Conservation (phyloP, 2,888 invertebrate genomes). For the Eumacrocentrus americanus region DNA sequence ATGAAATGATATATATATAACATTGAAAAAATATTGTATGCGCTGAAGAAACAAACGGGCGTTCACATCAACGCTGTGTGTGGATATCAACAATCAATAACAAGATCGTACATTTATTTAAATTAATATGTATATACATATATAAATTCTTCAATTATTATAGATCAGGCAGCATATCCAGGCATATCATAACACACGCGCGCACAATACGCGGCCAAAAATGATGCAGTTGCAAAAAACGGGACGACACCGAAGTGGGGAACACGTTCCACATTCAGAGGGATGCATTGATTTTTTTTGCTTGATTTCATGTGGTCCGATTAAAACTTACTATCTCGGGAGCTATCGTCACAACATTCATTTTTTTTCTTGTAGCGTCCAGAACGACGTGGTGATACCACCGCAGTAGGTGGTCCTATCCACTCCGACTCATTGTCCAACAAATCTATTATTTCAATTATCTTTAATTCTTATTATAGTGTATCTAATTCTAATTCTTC, state of each 20-base stretch:
- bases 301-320: slow-evolving; percentile 37
- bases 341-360: slow-evolving; percentile 61
- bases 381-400: slow-evolving; percentile 50
- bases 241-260: slow-evolving; percentile 59
- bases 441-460: slow-evolving; percentile 51
- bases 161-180: not conserved
- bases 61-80: not conserved
- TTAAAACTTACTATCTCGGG: slow-evolving; percentile 59
- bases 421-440: slow-evolving; percentile 58
- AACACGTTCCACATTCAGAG: slow-evolving; percentile 54
- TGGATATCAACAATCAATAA: not conserved
- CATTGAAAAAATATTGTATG: not conserved
- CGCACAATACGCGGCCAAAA: slow-evolving; percentile 38
- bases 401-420: slow-evolving; percentile 51
- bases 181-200: not conserved
- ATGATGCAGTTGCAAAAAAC: slow-evolving; percentile 52
- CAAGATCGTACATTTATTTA: not conserved
- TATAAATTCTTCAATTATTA: not conserved
- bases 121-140: not conserved
- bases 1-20: not conserved
- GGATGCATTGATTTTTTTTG: slow-evolving; percentile 41
- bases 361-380: slow-evolving; percentile 61
- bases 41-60: not conserved
- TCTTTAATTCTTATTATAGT: too few species aligned
- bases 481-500: too few species aligned